These are phyloP conservation scores for Meteorus sp. DNA, from an alignment of 1,140 invertebrate genomes.

Conservation along the genomic window DNA sequence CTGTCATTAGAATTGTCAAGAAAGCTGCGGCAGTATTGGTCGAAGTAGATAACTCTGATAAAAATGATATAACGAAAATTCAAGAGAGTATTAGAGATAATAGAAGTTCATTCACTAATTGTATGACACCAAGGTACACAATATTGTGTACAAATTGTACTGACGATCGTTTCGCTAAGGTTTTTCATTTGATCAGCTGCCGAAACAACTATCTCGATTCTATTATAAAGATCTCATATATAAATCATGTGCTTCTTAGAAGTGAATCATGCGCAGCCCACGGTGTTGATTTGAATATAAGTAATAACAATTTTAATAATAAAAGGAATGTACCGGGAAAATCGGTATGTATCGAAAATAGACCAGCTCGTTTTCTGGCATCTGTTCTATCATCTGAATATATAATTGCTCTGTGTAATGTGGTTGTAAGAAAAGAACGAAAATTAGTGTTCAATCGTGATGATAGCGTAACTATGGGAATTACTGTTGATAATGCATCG, in stretches of 20 bases:
- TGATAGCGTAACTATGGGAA: too few relatives aligned
- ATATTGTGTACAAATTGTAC: slow-evolving; percentile 73
- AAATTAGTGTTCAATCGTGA: slow-evolving; percentile 70
- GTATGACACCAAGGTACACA: slow-evolving; percentile 68
- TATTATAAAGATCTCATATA: slow-evolving; percentile 60
- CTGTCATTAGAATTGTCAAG: slow-evolving; percentile 84
- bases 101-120: slow-evolving; percentile 46
- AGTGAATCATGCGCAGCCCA: slow-evolving; percentile 48
- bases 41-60: slow-evolving; percentile 65
- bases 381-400: slow-evolving; percentile 68
- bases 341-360: slow-evolving; percentile 36
- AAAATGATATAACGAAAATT: slow-evolving; percentile 57
- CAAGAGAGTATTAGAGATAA: slow-evolving; percentile 40
- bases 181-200: slow-evolving; percentile 71
- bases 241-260: slow-evolving; percentile 61
- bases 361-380: slow-evolving; percentile 56
- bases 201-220: slow-evolving; percentile 59
- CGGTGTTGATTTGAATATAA: slow-evolving; percentile 63
- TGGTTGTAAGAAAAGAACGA: slow-evolving; percentile 67
- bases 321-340: slow-evolving; percentile 25
- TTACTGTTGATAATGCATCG: too few relatives aligned
- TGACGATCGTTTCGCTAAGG: slow-evolving; percentile 65
- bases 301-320: background rate
- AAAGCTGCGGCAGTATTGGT: slow-evolving; percentile 82
- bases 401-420: slow-evolving; percentile 76